Percentiles rank a stretch among this genome's conserved stretches.
Conservation (phyloP, 2,888 invertebrate species). For the Monopis laevigella region DNA sequence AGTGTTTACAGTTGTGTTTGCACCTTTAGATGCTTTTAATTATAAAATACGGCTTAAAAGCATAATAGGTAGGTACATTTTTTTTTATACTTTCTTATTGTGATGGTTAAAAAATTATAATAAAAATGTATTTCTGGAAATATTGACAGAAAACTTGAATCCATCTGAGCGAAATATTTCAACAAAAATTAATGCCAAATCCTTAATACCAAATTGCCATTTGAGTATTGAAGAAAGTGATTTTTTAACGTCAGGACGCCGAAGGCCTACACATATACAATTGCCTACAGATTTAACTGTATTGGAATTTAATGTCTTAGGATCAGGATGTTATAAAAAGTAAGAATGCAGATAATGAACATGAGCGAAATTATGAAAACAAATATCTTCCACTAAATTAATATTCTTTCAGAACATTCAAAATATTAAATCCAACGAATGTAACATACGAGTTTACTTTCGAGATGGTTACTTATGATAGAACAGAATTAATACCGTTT, state of each 20-base stretch:
- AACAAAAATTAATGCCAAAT: slow-evolving; percentile 64
- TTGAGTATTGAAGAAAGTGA: slow-evolving; percentile 74
- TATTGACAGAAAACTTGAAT: slow-evolving; percentile 48
- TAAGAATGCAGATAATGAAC: slow-evolving; percentile 23
- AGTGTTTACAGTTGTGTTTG: slow-evolving; percentile 59
- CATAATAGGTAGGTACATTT: slow-evolving; percentile 34
- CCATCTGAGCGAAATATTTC: slow-evolving; percentile 63
- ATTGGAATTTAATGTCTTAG: slow-evolving; percentile 73
- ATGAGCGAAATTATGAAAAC: neutral
- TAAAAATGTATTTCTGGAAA: too few species aligned
- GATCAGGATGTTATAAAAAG: slow-evolving; percentile 67
- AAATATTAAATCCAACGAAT: slow-evolving; percentile 73
- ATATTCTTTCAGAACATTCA: slow-evolving; percentile 59
- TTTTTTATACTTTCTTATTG: neutral
- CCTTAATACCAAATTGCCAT: slow-evolving; percentile 74
- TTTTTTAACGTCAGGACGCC: slow-evolving; percentile 62
- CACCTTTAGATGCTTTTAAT: slow-evolving; percentile 62
- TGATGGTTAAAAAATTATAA: neutral
- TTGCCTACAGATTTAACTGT: slow-evolving; percentile 60
- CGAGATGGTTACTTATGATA: slow-evolving; percentile 53
- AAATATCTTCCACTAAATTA: neutral
- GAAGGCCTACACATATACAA: slow-evolving; percentile 39
- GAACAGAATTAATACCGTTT: slow-evolving; percentile 58
- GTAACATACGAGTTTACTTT: slow-evolving; percentile 69
- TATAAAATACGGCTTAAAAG: slow-evolving; percentile 53